A percentile compares a stretch with the other conserved stretches of the same genome.
Evolutionary conservation across 2,888 invertebrate species (phyloP).

Genomic region (Deladenus siricidicola): DNA sequence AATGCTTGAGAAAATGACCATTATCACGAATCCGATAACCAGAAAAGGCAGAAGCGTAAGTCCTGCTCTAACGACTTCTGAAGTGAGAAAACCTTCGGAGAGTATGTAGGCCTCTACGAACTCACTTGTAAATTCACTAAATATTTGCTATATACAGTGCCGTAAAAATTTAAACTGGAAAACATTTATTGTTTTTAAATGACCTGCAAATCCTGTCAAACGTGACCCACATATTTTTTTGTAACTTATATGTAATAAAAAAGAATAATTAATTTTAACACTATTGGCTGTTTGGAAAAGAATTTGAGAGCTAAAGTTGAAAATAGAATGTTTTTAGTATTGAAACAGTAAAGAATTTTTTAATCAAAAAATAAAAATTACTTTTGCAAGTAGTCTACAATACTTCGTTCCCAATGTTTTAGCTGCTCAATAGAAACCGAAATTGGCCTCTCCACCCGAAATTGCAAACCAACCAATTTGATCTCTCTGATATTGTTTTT

Average conservation of each 20-base stretch:
- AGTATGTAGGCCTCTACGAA: conserved; percentile 33
- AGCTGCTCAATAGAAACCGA: conserved; percentile 29
- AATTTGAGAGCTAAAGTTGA: too few species aligned
- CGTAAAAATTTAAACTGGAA: too few species aligned
- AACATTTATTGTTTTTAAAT: too few species aligned
- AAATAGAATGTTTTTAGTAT: not conserved
- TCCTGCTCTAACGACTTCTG: conserved; percentile 39
- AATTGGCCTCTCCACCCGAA: conserved; percentile 39
- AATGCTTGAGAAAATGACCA: conserved; percentile 43
- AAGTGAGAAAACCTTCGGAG: conserved; percentile 46
- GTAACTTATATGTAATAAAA: too few species aligned
- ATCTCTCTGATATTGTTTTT: conserved; percentile 45
- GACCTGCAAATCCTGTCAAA: not conserved
- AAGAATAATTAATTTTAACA: too few species aligned
- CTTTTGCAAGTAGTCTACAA: conserved; percentile 40
- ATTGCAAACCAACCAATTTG: conserved; percentile 42
- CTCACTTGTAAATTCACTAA: conserved; percentile 37
- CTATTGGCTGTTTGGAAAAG: too few species aligned
- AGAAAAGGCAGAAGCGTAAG: conserved; percentile 48
- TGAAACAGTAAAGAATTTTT: not conserved
- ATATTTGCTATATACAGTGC: conserved; percentile 8
- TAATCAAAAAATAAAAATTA: conserved; percentile 15
- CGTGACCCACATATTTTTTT: too few species aligned
- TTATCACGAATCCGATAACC: conserved; percentile 48
- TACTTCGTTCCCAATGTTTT: conserved; percentile 36